Base-by-base conservation (phyloP, 2,113 vertebrate genomes). In the Dasyornis broadbenti region DNA sequence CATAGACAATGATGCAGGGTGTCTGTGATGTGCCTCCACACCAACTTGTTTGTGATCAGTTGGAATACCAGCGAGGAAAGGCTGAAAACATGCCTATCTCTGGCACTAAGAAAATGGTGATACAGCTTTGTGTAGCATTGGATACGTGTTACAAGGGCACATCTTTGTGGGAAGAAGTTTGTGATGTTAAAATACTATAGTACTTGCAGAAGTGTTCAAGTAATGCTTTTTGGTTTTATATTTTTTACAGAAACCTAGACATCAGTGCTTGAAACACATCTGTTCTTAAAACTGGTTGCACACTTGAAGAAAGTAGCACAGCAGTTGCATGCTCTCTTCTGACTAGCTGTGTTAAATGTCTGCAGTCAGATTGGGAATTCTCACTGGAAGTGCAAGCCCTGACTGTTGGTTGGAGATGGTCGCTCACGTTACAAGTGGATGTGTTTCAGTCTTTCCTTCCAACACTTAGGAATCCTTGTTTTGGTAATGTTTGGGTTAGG, bases 91-190 rank as follows among this genome's bases (percentile, higher is more conserved):
- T 14, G 45, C 0, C 0, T 42, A n/a, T 71, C 37, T 61, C 15
- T 83, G 63, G 20, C 60, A 70, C 0, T 27, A 28, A 21, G 37
- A 45, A 54, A 76, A 45, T 5, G 42, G 22, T 47, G 52, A 21
- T 59, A 19, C 53, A 82, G 24, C 61, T 76, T 79, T 76, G 30
- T 53, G 50, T 50, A 39, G 31, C 26, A 2, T 24, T 24, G 37
- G 44, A 8, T 10, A 3, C 0, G 0, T 59, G 53, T 73, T 73
- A 40, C 21, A 28, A 44, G 33, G 31, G 26, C n/a, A 57, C 2
- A 4, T 73, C 33, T 82, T 79, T 6, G 2, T 44, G 63, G 49
- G 8, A 9, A 52, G 47, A n/a, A 64, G 35, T 27, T 49, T 31
- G 18, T 50, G 64, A 49, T 75, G 28, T 22, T 45, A 23, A 82